Evolutionary conservation across 92 coral and sea anemone species (phyloP), one percentile per base, ranked within the genome.

Genomic region (Palythoa grandiflora): DNA sequence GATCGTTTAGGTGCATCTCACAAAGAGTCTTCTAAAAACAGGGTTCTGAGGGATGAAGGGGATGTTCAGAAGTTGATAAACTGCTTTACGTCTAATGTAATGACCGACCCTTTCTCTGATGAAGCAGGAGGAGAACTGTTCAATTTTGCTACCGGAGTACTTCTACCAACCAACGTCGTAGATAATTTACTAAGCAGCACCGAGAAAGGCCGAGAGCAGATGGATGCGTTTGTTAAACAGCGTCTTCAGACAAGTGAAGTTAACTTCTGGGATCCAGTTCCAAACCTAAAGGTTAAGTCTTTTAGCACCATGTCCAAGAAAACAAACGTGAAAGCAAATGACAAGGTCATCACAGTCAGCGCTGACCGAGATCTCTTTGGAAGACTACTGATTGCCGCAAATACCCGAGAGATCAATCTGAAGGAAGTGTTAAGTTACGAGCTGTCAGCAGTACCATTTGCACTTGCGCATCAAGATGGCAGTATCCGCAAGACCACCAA

Each of bases 21-120:
- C 61, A 55, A 55, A 55, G 61, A 55, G 4, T 5, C 50, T 5
- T 44, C 50, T 5, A 5, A 5, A 44, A 44, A 8, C 7, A 5
- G 16, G 1, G 63, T 57, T 3, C 9, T 9, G 15, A 73, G 85
- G 15, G 88, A 92, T 73, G 92, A 92, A 68, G 86, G 68, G 19
- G 92, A 89, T 79, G 90, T 92, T 61, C 88, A 89, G 90, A 86
- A 85, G 73, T 77, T 92, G 35, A 15, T 85, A 9, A 14, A 61
- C 1, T 89, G 85, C 73, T 89, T 92, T 65, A 85, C 90, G 11
- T 74, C 86, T 16, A 88, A 68, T 0, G 37, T 89, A 84, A 87
- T 92, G 92, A 70, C 39, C 36, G 87, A 87, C 77, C 94, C 89
- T 66, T 92, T 92, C 28, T 28, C 28, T 84, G 68, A 81, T 44